phyloP scores from a whole-genome alignment of 2,797 vertebrate species.

The Chromobotia macracanthus region DNA sequence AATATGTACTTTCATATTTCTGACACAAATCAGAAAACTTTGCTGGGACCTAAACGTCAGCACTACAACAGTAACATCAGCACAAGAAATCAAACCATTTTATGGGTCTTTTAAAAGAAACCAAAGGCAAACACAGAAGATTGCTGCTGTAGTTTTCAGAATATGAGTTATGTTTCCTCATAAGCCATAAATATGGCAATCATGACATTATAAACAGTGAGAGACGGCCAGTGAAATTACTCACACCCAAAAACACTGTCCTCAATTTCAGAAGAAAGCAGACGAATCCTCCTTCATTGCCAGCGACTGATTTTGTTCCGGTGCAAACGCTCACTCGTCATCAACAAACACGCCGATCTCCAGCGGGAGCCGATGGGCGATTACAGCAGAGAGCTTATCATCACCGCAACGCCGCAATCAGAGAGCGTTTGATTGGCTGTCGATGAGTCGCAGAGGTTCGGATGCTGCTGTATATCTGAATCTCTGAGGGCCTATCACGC shows the following conservation, averaged over 20 bases:
- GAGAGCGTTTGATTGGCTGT: constrained; percentile 65
- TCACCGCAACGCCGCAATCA: constrained; percentile 64
- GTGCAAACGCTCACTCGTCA: constrained; percentile 61
- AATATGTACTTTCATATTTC: too few relatives aligned
- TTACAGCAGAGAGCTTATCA: constrained; percentile 60
- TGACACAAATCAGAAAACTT: too few relatives aligned
- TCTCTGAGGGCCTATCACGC: constrained; percentile 58
- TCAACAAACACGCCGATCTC: constrained; percentile 65
- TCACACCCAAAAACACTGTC: constrained; percentile 28
- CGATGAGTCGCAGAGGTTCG: constrained; percentile 53
- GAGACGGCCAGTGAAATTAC: constrained; percentile 35
- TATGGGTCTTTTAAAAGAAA: too few relatives aligned
- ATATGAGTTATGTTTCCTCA: constrained; percentile 31
- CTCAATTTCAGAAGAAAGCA: constrained; percentile 30
- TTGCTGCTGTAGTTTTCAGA: not conserved
- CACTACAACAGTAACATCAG: too few relatives aligned
- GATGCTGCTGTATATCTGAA: constrained; percentile 56
- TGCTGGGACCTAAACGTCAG: too few relatives aligned
- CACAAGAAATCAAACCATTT: too few relatives aligned
- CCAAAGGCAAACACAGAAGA: not conserved
- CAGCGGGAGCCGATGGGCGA: constrained; percentile 59
- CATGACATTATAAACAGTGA: constrained; percentile 24
- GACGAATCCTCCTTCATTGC: constrained; percentile 45
- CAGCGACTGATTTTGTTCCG: constrained; percentile 54
- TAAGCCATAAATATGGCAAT: constrained; percentile 36